Conservation (phyloP, 2,888 invertebrate species). For the Euspilapteryx auroguttella region DNA sequence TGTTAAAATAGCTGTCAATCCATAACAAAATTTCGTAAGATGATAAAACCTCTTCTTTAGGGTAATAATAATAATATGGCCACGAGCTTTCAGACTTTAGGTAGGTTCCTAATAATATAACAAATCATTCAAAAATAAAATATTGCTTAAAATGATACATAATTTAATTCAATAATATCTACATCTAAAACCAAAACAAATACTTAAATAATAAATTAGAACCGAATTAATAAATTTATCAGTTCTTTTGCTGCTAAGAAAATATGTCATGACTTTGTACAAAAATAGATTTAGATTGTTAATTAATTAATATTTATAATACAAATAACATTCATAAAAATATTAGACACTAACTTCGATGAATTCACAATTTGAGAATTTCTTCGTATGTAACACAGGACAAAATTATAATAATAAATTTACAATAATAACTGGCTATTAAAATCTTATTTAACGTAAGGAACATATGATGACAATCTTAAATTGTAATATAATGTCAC, state of each 20-base stretch:
- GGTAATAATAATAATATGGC: slow-evolving; percentile 37
- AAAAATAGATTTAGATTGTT: no score
- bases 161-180: background rate
- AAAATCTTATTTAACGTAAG: slow-evolving; percentile 7
- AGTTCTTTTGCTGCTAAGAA: slow-evolving; percentile 21
- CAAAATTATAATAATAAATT: background rate
- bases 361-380: slow-evolving; percentile 2
- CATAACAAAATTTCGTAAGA: slow-evolving; percentile 30
- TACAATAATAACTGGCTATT: slow-evolving; percentile 2
- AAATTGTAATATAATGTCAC: slow-evolving; percentile 9
- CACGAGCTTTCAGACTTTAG: slow-evolving; percentile 52
- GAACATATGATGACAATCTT: slow-evolving; percentile 19
- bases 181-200: background rate
- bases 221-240: slow-evolving; percentile 34
- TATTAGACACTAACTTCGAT: slow-evolving; percentile 9
- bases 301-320: slow-evolving; percentile 24
- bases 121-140: background rate
- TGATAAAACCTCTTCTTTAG: slow-evolving; percentile 20
- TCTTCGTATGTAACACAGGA: no score
- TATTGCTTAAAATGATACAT: slow-evolving; percentile 3
- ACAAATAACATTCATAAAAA: slow-evolving; percentile 28
- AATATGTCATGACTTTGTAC: slow-evolving; percentile 32
- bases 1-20: slow-evolving; percentile 39
- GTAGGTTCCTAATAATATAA: slow-evolving; percentile 41
- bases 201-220: slow-evolving; percentile 34